Conservation (phyloP, 2,888 invertebrate genomes). For the Agrypnus murinus region DNA sequence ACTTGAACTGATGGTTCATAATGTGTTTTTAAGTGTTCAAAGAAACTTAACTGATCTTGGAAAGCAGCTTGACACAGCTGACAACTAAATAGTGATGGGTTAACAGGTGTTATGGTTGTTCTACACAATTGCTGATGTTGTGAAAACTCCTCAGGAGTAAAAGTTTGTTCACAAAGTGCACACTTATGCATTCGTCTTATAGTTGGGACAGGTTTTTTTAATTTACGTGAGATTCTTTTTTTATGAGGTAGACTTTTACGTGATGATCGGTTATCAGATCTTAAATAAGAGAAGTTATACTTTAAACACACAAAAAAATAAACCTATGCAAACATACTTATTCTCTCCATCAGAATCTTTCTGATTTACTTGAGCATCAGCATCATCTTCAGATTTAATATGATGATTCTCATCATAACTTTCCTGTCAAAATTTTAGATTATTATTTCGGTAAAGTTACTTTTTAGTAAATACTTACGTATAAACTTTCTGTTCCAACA, state of each 20-base stretch:
- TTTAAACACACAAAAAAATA: background rate
- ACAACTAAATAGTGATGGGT: constrained; percentile 78
- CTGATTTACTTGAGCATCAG: constrained; percentile 55
- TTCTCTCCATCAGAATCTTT: constrained; percentile 67
- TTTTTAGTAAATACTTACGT: constrained; percentile 53
- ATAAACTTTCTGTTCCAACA: constrained; percentile 64
- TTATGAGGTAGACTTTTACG: constrained; percentile 89
- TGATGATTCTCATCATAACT: constrained; percentile 34
- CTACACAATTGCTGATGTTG: constrained; percentile 73
- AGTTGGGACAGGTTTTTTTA: constrained; percentile 74
- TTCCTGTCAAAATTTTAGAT: constrained; percentile 34
- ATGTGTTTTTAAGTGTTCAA: constrained; percentile 88
- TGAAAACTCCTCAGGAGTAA: constrained; percentile 68
- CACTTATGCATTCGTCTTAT: constrained; percentile 69
- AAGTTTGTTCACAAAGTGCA: constrained; percentile 71
- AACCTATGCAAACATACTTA: constrained; percentile 43
- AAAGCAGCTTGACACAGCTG: constrained; percentile 86
- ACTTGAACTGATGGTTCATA: constrained; percentile 77
- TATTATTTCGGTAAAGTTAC: background rate
- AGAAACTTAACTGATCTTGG: constrained; percentile 87
- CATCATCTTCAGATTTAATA: constrained; percentile 62
- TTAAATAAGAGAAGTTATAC: constrained; percentile 38
- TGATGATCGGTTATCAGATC: constrained; percentile 65
- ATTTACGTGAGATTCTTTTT: constrained; percentile 87
- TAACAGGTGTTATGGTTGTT: constrained; percentile 67